Evolutionary conservation across 2,113 vertebrate species (phyloP).

Genomic region (Dolichallabes microphthalmus): DNA sequence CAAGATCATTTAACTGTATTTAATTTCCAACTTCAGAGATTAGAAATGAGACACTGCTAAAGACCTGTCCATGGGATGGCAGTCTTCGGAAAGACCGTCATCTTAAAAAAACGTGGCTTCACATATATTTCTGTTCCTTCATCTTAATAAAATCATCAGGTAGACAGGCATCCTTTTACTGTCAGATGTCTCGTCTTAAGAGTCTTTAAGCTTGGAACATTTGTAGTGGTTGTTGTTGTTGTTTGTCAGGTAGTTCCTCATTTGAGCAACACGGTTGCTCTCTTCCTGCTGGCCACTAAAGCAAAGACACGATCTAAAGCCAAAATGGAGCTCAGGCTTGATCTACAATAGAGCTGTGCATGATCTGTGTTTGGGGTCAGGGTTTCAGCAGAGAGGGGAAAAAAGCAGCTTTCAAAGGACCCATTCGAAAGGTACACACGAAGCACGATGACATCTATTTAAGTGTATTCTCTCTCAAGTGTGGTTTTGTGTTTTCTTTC

Average conservation of each 20-base stretch:
- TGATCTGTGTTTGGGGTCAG: conserved; percentile 36
- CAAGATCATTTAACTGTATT: neutral
- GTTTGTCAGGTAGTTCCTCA: conserved; percentile 25
- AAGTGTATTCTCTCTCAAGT: conserved; percentile 31
- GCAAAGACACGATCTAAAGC: conserved; percentile 61
- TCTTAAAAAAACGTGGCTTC: neutral
- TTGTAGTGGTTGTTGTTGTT: conserved; percentile 13
- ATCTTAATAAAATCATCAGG: neutral
- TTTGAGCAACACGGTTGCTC: conserved; percentile 44
- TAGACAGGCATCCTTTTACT: conserved; percentile 13
- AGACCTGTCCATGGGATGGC: neutral
- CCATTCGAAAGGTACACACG: conserved; percentile 28
- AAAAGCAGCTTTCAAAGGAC: conserved; percentile 33
- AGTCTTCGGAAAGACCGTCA: neutral
- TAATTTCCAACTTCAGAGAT: neutral
- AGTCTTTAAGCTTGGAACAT: conserved; percentile 10
- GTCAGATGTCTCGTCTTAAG: conserved; percentile 13
- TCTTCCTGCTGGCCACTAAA: conserved; percentile 58
- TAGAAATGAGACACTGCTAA: neutral
- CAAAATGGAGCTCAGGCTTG: conserved; percentile 55
- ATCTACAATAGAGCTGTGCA: conserved; percentile 35
- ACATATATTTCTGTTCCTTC: conserved; percentile 8
- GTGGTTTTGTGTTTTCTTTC: conserved; percentile 38
- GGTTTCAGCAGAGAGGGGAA: conserved; percentile 17
- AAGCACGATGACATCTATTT: conserved; percentile 23